Evolutionary conservation across 2,888 invertebrate species (phyloP), one percentile per base, ranked within the genome.

Genomic region (Germaria angustata): DNA sequence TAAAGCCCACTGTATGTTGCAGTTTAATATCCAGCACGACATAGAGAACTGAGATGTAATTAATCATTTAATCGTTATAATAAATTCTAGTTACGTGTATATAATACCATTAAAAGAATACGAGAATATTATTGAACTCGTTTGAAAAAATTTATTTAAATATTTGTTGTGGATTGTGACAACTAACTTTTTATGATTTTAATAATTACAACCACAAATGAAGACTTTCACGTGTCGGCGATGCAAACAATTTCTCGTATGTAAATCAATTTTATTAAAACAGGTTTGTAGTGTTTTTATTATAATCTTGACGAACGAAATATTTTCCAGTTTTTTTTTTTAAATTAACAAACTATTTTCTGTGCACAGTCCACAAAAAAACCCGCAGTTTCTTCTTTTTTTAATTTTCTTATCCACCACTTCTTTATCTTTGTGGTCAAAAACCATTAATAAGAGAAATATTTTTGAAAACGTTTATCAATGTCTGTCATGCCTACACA

Each of bases 361-460:
- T 46, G 65, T 44, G 41, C 44, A 34, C 53, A 75, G 63, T 34
- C 41, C 53, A 44, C 3, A n/a, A 57, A 57, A 34, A 39, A 6
- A 36, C 4, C 28, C 11, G 13, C 41, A 63, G 15, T 61, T 63
- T 39, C n/a, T 46, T 36, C 13, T n/a, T 63, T 32, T 41, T 51
- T 53, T 13, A 8, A 11, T n/a, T 57, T 17, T 57, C 22, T 46
- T 32, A 34, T n/a, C 41, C 9, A 28, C 28, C 9, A 17, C 11
- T 51, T 36, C 15, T 39, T 68, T 15, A 44, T 24, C 28, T 49
- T 28, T 72, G 51, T 32, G 15, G n/a, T 41, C 61, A 55, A 72
- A 72, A 72, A 13, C n/a, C 59, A 72, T 72, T 39, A 61, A 72
- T 72, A 72, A 72, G 41, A 28, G 36, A 51, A 34, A 49, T 15